Evolutionary conservation across 64 coral and sea anemone genomes (phyloP).

Genomic region (Exaiptasia diaphana): DNA sequence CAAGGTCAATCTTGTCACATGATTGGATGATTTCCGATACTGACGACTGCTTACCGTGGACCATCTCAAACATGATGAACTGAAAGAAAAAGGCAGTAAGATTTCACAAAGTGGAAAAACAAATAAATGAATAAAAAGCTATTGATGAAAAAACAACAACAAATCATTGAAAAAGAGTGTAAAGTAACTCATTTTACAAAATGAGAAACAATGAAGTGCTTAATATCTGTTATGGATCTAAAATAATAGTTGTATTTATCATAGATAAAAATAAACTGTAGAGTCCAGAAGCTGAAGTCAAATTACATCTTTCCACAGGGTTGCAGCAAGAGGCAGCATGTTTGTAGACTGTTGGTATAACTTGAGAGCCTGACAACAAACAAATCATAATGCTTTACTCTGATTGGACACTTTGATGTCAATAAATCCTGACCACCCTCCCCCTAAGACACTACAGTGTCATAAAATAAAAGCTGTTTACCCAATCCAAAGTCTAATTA

Average conservation of each 20-base stretch:
- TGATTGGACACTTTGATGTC: no score
- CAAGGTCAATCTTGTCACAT: conserved; percentile 54
- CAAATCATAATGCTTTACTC: no score
- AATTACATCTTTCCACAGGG: conserved; percentile 99
- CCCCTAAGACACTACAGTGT: no score
- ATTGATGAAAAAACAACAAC: no score
- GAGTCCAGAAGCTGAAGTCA: neutral
- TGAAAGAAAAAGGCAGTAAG: conserved; percentile 43
- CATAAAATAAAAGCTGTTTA: no score
- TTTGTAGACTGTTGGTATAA: conserved; percentile 87
- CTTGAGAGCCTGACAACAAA: conserved; percentile 77
- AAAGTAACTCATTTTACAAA: no score
- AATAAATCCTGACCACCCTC: no score
- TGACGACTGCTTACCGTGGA: conserved; percentile 20
- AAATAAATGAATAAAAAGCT: neutral
- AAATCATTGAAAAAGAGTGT: no score
- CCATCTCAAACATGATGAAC: conserved; percentile 96
- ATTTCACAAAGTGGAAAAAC: neutral
- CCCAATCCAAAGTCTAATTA: no score
- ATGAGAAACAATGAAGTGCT: no score
- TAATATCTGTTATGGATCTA: no score
- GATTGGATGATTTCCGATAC: conserved; percentile 57
- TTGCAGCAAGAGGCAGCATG: conserved; percentile 74
- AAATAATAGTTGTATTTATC: no score
- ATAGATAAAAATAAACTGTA: conserved; percentile 3